These are phyloP conservation scores for Drosophila nigromelanica DNA, from an alignment of 1,140 invertebrate genomes.

Conservation along the genomic window DNA sequence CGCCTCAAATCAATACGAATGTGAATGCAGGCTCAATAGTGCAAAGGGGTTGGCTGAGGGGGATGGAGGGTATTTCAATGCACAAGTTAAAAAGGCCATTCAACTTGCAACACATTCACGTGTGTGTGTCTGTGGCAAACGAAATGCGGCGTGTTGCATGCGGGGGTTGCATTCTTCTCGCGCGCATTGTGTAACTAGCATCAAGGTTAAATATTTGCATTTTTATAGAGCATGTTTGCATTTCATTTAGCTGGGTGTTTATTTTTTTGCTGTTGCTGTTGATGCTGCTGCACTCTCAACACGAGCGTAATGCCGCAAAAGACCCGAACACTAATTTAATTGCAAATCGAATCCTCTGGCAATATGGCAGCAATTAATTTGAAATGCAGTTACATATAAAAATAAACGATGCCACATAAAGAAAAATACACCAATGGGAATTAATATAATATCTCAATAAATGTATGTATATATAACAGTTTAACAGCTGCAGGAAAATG, in stretches of 20 bases:
- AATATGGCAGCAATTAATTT: conserved; percentile 58
- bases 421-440: conserved; percentile 38
- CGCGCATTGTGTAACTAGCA: conserved; percentile 52
- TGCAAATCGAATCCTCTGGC: conserved; percentile 40
- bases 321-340: conserved; percentile 60
- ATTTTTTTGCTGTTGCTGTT: conserved; percentile 32
- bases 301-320: conserved; percentile 32
- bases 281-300: conserved; percentile 3
- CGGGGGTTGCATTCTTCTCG: conserved; percentile 16
- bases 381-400: conserved; percentile 47
- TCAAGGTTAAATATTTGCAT: conserved; percentile 80
- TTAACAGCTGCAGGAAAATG: conserved; percentile 16
- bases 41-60: not conserved
- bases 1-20: conserved; percentile 61
- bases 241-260: conserved; percentile 44
- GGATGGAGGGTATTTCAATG: conserved; percentile 20
- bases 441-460: conserved; percentile 33
- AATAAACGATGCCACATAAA: conserved; percentile 32
- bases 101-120: conserved; percentile 44
- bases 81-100: conserved; percentile 67
- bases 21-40: not conserved
- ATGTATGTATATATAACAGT: not conserved
- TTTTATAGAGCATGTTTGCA: conserved; percentile 56
- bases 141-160: conserved; percentile 1
- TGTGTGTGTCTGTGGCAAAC: not conserved